A percentile compares a stretch with the other conserved stretches of the same genome.
Evolutionary conservation across 1,140 invertebrate genomes (phyloP).

Genomic region (Holcopasites calliopsidis): DNA sequence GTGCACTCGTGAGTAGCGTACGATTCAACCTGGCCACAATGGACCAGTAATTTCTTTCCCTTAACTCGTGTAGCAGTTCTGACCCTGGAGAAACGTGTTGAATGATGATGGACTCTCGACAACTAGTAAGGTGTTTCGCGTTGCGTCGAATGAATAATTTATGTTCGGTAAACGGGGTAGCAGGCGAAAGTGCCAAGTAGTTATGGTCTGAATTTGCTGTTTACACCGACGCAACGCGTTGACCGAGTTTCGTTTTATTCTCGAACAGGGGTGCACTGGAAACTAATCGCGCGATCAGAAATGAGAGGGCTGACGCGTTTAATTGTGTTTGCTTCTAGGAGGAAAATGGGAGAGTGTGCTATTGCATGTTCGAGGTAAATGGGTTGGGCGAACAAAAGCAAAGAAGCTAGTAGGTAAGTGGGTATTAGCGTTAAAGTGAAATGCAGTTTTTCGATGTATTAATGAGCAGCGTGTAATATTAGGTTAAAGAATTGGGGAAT

Average conservation of each 20-base stretch:
- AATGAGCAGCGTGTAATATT: too few relatives aligned
- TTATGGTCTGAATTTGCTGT: slow-evolving; percentile 49
- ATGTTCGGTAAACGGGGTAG: slow-evolving; percentile 21
- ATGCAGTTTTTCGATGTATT: too few relatives aligned
- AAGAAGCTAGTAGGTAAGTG: too few relatives aligned
- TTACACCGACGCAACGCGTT: slow-evolving; percentile 23
- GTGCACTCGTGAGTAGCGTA: too few relatives aligned
- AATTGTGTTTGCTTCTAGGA: not conserved
- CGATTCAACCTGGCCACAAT: too few relatives aligned
- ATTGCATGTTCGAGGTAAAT: not conserved
- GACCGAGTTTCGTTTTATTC: slow-evolving; percentile 16
- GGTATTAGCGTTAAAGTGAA: too few relatives aligned
- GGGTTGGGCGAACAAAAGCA: too few relatives aligned
- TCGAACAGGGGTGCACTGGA: not conserved
- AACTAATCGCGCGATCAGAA: slow-evolving; percentile 19
- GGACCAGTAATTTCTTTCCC: not conserved
- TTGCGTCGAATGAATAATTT: slow-evolving; percentile 53
- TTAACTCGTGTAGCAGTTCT: not conserved
- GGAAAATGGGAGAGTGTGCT: not conserved
- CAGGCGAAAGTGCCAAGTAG: slow-evolving; percentile 47
- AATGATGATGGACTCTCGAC: slow-evolving; percentile 50
- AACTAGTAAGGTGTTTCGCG: slow-evolving; percentile 39
- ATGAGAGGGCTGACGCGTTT: not conserved
- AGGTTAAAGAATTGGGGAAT: too few relatives aligned
- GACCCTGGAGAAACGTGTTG: slow-evolving; percentile 3